Evolutionary conservation across 2,797 vertebrate genomes (phyloP), one percentile per base, ranked within the genome.

Genomic region (Percopsis omiscomaycus): DNA sequence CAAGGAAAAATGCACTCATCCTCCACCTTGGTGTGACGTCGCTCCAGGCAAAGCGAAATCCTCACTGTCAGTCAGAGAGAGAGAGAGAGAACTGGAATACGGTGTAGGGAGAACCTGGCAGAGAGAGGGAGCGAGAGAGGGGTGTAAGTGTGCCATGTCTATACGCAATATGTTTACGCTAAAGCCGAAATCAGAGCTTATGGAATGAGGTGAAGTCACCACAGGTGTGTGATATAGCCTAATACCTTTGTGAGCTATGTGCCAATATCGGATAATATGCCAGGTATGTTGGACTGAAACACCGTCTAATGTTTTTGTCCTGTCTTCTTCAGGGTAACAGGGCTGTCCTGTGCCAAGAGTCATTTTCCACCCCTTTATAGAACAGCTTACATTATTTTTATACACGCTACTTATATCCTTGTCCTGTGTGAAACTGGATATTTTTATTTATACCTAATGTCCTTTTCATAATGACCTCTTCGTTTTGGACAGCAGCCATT

Each of bases 1-100:
- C 68, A 67, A 77, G 76, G 71, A 80, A 83, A 88, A 86, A 88
- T 80, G 80, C 77, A 73, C 87, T 85, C 75, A 72, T 83, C 86
- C 85, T 80, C 85, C 89, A 89, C 83, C 86, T 83, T 57, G 55
- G 78, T 73, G 89, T 92, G 91, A 92, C 91, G 90, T 89, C 86
- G 90, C 92, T 89, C 71, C 74, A 61, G 89, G 90, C 85, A 81
- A 89, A 86, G 78, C 71, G 82, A 86, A 86, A 86, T 85, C 85
- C 83, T 88, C 77, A 75, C 85, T 89, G 88, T 90, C 89, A 88
- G 70, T 89, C 84, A 82, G 54, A 42, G 46, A 28, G 62, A 68
- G 52, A 68, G 52, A 22, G 61, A 49, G 57, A 55, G 57, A 56
- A 77, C 77, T 74, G 79, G 78, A 78, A 66, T 85, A 62, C 82